Percentiles rank a stretch among this genome's conserved stretches.
These are phyloP conservation scores for Allophyes oxyacanthae DNA, from an alignment of 2,888 invertebrate genomes.

Conservation along the genomic window DNA sequence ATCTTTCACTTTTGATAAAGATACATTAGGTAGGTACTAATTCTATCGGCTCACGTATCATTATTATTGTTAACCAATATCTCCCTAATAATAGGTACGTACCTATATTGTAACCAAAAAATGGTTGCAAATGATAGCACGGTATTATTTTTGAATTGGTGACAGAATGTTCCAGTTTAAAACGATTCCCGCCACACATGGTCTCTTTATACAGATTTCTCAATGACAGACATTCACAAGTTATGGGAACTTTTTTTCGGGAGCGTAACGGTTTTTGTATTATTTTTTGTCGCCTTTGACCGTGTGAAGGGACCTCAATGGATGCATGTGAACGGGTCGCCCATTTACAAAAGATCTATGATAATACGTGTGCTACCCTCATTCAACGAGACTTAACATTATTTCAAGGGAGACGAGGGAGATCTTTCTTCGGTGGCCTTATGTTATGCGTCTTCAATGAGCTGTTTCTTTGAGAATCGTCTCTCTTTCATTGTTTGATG, in stretches of 20 bases:
- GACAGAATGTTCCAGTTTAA: slow-evolving; percentile 33
- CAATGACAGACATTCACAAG: slow-evolving; percentile 86
- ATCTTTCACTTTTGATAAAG: slow-evolving; percentile 5
- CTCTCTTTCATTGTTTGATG: slow-evolving; percentile 75
- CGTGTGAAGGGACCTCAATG: slow-evolving; percentile 88
- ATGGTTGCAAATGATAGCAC: not conserved
- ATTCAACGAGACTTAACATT: slow-evolving; percentile 24
- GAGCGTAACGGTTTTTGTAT: slow-evolving; percentile 88
- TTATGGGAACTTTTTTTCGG: slow-evolving; percentile 86
- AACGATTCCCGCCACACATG: slow-evolving; percentile 54
- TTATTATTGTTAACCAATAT: too few relatives aligned
- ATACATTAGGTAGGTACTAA: too few relatives aligned
- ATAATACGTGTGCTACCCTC: slow-evolving; percentile 55
- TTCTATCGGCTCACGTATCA: too few relatives aligned
- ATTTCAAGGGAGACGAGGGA: slow-evolving; percentile 60
- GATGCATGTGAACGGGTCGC: slow-evolving; percentile 78
- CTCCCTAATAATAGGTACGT: too few relatives aligned
- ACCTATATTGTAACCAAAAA: slow-evolving; percentile 16
- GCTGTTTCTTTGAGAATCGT: slow-evolving; percentile 78
- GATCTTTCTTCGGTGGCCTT: slow-evolving; percentile 67
- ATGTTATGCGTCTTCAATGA: slow-evolving; percentile 79
- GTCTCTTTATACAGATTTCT: slow-evolving; percentile 70
- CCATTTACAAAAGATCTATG: slow-evolving; percentile 69
- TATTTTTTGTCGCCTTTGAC: slow-evolving; percentile 87
- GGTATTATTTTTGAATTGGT: slow-evolving; percentile 23